Evolutionary conservation across 2,888 invertebrate genomes (phyloP).

Genomic region (Orthosia cruda): DNA sequence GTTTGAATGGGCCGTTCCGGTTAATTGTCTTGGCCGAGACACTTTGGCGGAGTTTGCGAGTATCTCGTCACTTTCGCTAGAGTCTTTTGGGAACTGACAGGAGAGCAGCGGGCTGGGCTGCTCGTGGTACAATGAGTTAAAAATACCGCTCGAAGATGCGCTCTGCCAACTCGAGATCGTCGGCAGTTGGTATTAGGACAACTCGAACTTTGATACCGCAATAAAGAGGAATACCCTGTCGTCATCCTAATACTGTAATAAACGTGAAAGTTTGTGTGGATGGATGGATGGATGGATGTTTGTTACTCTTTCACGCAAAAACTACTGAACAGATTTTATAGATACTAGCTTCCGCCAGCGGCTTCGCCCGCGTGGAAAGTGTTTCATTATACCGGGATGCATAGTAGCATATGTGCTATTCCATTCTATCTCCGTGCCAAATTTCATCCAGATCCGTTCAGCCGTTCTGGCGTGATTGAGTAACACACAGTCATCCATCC

Average conservation of each 20-base stretch:
- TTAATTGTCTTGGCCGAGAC: slow-evolving; percentile 68
- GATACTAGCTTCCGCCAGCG: no score
- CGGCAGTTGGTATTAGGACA: slow-evolving; percentile 84
- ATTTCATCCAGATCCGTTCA: no score
- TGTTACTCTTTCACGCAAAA: no score
- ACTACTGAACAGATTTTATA: no score
- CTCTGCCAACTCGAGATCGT: slow-evolving; percentile 89
- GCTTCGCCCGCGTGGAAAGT: no score
- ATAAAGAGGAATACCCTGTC: slow-evolving; percentile 73
- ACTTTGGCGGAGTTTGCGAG: slow-evolving; percentile 75
- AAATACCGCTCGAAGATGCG: slow-evolving; percentile 91
- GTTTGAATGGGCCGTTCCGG: slow-evolving; percentile 63
- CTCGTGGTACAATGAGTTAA: slow-evolving; percentile 91
- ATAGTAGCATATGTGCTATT: no score
- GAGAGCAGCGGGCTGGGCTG: slow-evolving; percentile 87
- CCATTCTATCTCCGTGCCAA: no score
- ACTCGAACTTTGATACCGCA: slow-evolving; percentile 88
- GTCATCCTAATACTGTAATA: slow-evolving; percentile 33
- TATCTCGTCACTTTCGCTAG: slow-evolving; percentile 88
- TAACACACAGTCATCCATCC: no score
- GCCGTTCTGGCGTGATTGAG: no score
- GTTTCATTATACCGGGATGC: no score
- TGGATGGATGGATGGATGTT: no score
- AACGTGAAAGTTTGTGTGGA: no score
- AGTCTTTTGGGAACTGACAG: slow-evolving; percentile 84